Evolutionary conservation across 2,113 vertebrate species (phyloP).

Genomic region (Nansenia antarctica): DNA sequence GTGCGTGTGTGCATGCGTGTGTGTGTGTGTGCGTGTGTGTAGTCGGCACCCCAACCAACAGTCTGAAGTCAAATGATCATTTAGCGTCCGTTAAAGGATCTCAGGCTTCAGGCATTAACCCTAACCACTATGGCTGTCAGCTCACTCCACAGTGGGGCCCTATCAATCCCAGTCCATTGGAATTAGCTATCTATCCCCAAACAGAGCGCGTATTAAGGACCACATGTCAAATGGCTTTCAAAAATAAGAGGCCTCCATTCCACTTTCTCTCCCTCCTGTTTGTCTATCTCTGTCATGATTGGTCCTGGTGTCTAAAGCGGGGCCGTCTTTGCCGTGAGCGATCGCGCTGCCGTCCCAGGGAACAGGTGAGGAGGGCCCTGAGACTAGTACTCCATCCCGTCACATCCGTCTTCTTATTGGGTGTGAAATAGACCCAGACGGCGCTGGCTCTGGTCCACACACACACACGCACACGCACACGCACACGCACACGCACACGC

Average conservation of each 20-base stretch:
- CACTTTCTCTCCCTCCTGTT: neutral
- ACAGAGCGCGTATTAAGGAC: neutral
- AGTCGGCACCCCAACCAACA: constrained; percentile 26
- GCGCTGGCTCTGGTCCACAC: neutral
- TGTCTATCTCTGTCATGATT: neutral
- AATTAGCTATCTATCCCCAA: neutral
- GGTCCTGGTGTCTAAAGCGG: neutral
- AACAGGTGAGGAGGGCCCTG: neutral
- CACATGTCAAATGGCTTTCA: neutral
- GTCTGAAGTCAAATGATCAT: constrained; percentile 38
- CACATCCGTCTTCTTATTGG: neutral
- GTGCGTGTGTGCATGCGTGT: too few relatives aligned
- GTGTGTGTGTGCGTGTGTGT: constrained; percentile 1
- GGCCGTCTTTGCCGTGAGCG: neutral
- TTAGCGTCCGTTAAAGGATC: constrained; percentile 24
- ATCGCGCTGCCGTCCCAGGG: neutral
- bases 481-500: constrained; percentile 6
- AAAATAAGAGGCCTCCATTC: neutral
- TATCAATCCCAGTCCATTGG: neutral
- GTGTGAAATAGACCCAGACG: constrained; percentile 13
- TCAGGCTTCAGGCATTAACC: neutral
- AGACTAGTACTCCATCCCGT: neutral
- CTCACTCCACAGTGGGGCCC: too few relatives aligned
- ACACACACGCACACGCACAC: neutral
- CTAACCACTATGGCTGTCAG: too few relatives aligned